A percentile compares a stretch with the other conserved stretches of the same genome.
phyloP scores from a whole-genome alignment of 2,113 vertebrate genomes.

The Varanus salvator region DNA sequence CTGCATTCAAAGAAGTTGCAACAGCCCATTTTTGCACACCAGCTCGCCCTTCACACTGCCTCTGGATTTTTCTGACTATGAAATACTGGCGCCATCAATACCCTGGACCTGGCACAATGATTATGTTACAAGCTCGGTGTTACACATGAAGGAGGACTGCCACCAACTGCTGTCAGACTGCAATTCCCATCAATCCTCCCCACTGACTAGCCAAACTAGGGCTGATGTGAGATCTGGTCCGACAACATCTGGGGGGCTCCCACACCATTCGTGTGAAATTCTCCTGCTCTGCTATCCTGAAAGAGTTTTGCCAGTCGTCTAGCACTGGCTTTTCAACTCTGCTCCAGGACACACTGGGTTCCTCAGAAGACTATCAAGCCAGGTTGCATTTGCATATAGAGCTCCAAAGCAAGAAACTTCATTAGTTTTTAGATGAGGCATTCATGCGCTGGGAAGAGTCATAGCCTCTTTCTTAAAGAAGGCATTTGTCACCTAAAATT shows the following conservation, averaged over 20 bases:
- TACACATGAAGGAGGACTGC: not conserved
- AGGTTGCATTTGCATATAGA: not conserved
- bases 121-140: not conserved
- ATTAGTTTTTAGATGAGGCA: not conserved
- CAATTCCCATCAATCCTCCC: no score
- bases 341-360: not conserved
- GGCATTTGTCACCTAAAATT: not conserved
- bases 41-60: constrained; percentile 2
- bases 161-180: no score
- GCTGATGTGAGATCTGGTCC: not conserved
- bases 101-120: not conserved
- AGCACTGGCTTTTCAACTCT: not conserved
- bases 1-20: constrained; percentile 31
- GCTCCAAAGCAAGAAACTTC: not conserved
- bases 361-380: not conserved
- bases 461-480: not conserved
- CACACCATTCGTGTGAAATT: not conserved
- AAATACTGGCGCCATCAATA: not conserved
- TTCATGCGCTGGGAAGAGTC: no score
- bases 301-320: not conserved
- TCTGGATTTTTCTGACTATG: not conserved
- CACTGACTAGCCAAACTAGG: no score
- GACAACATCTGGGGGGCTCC: not conserved
- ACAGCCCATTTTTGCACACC: constrained; percentile 8
- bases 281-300: not conserved